A percentile compares a stretch with the other conserved stretches of the same genome.
Evolutionary conservation across 2,888 invertebrate species (phyloP).

Genomic region (Oligia strigilis): DNA sequence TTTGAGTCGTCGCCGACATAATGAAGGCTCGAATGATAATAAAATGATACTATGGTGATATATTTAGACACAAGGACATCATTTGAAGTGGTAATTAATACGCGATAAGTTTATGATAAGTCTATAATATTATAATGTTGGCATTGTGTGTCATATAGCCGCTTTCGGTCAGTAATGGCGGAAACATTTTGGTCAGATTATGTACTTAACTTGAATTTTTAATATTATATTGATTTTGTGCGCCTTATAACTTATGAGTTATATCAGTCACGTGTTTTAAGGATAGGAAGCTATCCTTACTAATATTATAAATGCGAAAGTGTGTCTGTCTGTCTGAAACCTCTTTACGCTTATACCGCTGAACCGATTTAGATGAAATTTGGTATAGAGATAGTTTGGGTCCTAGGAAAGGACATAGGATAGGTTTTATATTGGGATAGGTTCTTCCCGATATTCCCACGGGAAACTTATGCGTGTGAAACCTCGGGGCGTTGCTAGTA

Average conservation of each 20-base stretch:
- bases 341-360: no score
- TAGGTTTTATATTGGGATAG: no score
- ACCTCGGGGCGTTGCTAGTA: background rate
- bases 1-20: background rate
- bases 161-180: slow-evolving; percentile 34
- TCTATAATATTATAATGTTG: slow-evolving; percentile 28
- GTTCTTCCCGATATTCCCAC: no score
- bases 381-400: no score
- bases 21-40: slow-evolving; percentile 11
- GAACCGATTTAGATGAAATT: no score
- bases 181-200: slow-evolving; percentile 33
- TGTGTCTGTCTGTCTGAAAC: no score
- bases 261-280: background rate
- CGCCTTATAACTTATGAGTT: slow-evolving; percentile 3
- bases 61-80: slow-evolving; percentile 40
- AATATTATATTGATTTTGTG: slow-evolving; percentile 1
- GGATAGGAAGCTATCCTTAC: background rate
- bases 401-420: no score
- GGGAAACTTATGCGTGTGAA: no score
- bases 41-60: slow-evolving; percentile 15
- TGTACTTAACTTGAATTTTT: slow-evolving; percentile 28
- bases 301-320: no score
- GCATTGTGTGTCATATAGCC: slow-evolving; percentile 34
- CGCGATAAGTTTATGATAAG: slow-evolving; percentile 39
- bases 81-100: slow-evolving; percentile 34